phyloP scores from a whole-genome alignment of 2,797 vertebrate genomes.

The Clarias fuscus region DNA sequence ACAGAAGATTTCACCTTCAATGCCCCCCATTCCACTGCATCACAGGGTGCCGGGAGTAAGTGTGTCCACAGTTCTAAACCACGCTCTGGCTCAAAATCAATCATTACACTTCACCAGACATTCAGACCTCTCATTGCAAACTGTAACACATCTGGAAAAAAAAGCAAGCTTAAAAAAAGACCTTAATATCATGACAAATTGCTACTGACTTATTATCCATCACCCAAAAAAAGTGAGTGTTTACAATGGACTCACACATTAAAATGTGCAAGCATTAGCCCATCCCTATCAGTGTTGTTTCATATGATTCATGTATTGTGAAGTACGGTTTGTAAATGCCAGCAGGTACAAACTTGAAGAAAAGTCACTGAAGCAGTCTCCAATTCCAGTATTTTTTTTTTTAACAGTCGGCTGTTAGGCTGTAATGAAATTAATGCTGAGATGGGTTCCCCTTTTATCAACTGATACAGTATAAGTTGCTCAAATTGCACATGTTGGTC shows the following conservation, averaged over 20 bases:
- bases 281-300: not conserved
- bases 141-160: not conserved
- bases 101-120: no score
- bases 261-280: not conserved
- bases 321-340: not conserved
- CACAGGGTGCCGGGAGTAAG: no score
- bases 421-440: not conserved
- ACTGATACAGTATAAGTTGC: no score
- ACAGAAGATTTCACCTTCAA: no score
- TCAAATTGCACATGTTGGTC: no score
- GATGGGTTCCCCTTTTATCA: no score
- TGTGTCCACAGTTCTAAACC: no score
- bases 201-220: not conserved
- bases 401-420: not conserved
- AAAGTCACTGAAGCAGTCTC: not conserved
- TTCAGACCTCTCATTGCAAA: not conserved
- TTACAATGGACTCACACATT: not conserved
- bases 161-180: not conserved
- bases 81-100: no score
- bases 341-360: not conserved
- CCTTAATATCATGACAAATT: not conserved
- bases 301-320: not conserved
- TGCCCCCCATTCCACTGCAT: no score
- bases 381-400: not conserved
- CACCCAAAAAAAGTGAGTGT: not conserved